These are phyloP conservation scores for Poecile montanus DNA, from an alignment of 2,797 vertebrate species.

Conservation along the genomic window DNA sequence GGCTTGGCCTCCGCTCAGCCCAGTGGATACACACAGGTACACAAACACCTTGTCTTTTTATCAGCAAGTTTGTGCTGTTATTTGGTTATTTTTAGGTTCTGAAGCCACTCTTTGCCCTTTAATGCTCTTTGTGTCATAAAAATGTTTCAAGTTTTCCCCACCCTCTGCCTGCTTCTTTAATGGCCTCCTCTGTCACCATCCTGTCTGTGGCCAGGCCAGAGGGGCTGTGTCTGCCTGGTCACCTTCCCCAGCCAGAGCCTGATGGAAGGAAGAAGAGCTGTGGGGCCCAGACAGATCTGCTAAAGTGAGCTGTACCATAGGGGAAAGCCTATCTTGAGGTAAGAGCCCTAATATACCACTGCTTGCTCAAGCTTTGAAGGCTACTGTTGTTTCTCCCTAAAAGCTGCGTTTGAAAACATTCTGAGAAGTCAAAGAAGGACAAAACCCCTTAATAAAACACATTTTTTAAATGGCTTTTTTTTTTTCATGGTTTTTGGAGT, in stretches of 20 bases:
- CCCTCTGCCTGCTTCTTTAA: neutral
- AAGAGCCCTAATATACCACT: neutral
- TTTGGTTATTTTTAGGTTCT: neutral
- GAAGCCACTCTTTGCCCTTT: neutral
- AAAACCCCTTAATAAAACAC: neutral
- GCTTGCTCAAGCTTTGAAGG: neutral
- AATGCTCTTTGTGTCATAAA: neutral
- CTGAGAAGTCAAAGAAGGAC: neutral
- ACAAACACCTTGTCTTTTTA: neutral
- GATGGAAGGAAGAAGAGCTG: neutral
- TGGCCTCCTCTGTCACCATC: neutral
- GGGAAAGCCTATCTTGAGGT: neutral
- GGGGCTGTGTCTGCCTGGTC: neutral
- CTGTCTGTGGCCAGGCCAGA: accelerated
- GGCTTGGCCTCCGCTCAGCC: neutral
- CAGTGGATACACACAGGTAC: neutral
- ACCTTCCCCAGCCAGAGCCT: neutral
- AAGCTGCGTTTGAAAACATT: neutral
- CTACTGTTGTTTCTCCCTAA: neutral
- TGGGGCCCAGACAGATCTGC: too few species aligned
- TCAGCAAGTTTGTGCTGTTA: neutral
- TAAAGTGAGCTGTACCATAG: accelerated
- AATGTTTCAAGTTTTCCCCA: neutral
- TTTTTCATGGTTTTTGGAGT: neutral
- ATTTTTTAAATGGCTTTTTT: neutral